phyloP scores from a whole-genome alignment of 2,888 invertebrate species.

The Ernsta delagoae region DNA sequence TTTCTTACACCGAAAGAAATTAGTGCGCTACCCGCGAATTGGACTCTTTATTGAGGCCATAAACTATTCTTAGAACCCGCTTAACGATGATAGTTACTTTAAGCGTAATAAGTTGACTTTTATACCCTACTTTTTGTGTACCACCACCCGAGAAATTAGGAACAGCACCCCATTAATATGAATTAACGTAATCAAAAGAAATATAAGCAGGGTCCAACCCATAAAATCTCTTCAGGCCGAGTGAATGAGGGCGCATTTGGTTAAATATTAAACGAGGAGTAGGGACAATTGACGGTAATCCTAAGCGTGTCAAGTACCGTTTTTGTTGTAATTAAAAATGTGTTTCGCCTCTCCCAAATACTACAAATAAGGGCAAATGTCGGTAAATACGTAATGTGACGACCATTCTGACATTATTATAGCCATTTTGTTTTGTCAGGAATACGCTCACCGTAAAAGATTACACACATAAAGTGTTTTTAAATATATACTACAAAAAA shows the following conservation, averaged over 20 bases:
- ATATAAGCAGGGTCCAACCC: neutral
- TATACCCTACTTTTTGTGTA: neutral
- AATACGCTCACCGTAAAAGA: too few relatives aligned
- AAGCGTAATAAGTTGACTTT: neutral
- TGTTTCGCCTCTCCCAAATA: constrained; percentile 9
- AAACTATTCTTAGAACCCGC: neutral
- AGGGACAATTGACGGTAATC: neutral
- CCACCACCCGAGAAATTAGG: neutral
- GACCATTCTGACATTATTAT: neutral
- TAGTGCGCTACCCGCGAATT: neutral
- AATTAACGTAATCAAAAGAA: constrained; percentile 4
- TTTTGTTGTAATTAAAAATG: constrained; percentile 17
- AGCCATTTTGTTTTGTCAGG: neutral
- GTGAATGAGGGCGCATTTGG: neutral
- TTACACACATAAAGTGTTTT: too few relatives aligned
- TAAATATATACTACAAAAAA: too few relatives aligned
- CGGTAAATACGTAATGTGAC: neutral
- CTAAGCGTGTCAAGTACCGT: neutral
- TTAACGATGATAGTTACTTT: neutral
- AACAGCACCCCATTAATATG: neutral
- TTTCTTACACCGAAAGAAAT: neutral
- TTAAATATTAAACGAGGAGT: constrained; percentile 10
- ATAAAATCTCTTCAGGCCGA: constrained; percentile 13
- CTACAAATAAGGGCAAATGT: neutral
- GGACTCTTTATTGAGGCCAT: neutral